These are phyloP conservation scores for Hypomesus transpacificus DNA, from an alignment of 2,113 vertebrate genomes.

Conservation along the genomic window DNA sequence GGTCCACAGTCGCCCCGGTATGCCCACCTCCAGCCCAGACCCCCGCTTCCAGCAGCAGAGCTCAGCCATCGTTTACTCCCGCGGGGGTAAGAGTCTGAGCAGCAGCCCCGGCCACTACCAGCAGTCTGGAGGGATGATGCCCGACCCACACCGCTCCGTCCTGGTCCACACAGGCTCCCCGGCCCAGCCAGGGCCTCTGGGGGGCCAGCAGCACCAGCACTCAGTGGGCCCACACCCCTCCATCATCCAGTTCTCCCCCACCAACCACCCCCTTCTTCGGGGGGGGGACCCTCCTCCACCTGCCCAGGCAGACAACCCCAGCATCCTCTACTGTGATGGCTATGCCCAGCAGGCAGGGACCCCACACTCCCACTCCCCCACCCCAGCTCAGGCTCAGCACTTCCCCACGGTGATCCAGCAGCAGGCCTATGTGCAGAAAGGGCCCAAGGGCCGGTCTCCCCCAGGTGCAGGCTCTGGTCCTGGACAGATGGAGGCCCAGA, in stretches of 20 bases:
- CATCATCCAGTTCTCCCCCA: slow-evolving; percentile 94
- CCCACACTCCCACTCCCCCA: slow-evolving; percentile 68
- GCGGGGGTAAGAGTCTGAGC: slow-evolving; percentile 80
- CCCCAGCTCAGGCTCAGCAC: slow-evolving; percentile 71
- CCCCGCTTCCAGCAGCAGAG: slow-evolving; percentile 87
- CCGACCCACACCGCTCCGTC: slow-evolving; percentile 89
- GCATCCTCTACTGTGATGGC: slow-evolving; percentile 88
- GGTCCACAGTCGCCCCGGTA: slow-evolving; percentile 70
- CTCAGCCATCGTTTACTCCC: slow-evolving; percentile 82
- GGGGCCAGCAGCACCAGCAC: slow-evolving; percentile 61
- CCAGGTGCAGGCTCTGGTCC: slow-evolving; percentile 23
- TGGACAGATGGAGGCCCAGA: slow-evolving; percentile 63
- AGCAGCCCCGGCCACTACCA: slow-evolving; percentile 79
- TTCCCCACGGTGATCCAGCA: slow-evolving; percentile 92
- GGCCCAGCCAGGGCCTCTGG: slow-evolving; percentile 64
- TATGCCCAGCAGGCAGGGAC: slow-evolving; percentile 61
- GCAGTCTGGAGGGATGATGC: slow-evolving; percentile 71
- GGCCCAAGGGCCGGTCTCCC: slow-evolving; percentile 52
- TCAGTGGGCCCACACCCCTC: slow-evolving; percentile 74
- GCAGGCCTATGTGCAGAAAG: slow-evolving; percentile 71
- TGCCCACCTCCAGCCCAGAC: slow-evolving; percentile 75
- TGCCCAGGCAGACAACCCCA: slow-evolving; percentile 77
- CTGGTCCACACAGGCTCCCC: slow-evolving; percentile 87
- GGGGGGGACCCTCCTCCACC: slow-evolving; percentile 74
- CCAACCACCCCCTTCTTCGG: slow-evolving; percentile 80